These are phyloP conservation scores for Drosophila bocki DNA, from an alignment of 1,140 invertebrate genomes.

Conservation along the genomic window DNA sequence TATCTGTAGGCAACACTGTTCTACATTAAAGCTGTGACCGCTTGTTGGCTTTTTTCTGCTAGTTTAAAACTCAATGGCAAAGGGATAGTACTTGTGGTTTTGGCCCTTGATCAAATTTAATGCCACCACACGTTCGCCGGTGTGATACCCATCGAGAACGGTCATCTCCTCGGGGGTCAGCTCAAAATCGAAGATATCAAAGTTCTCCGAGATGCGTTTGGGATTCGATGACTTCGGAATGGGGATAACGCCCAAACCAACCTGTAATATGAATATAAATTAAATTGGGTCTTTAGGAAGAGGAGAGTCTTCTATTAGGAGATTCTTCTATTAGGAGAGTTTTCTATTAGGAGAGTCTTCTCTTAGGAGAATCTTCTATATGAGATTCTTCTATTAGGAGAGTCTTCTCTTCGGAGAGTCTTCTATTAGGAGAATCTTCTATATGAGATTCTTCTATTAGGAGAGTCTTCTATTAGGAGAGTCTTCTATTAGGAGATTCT, in stretches of 20 bases:
- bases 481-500: too few species aligned
- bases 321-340: too few species aligned
- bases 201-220: constrained; percentile 89
- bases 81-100: constrained; percentile 88
- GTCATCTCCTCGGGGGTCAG: constrained; percentile 88
- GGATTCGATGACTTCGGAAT: constrained; percentile 92
- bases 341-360: too few species aligned
- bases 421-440: neutral
- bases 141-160: constrained; percentile 87
- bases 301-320: neutral
- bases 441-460: too few species aligned
- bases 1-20: too few species aligned
- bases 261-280: constrained; percentile 26
- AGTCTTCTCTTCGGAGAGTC: neutral
- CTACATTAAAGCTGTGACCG: neutral
- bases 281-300: neutral
- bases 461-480: neutral
- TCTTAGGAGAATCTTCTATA: neutral
- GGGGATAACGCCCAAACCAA: constrained; percentile 85
- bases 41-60: neutral
- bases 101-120: constrained; percentile 76
- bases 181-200: constrained; percentile 90
- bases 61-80: constrained; percentile 86
- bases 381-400: too few species aligned
- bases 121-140: constrained; percentile 86